A percentile compares a stretch with the other conserved stretches of the same genome.
These are phyloP conservation scores for Tenthredo scrophulariae DNA, from an alignment of 2,888 invertebrate species.

Conservation along the genomic window DNA sequence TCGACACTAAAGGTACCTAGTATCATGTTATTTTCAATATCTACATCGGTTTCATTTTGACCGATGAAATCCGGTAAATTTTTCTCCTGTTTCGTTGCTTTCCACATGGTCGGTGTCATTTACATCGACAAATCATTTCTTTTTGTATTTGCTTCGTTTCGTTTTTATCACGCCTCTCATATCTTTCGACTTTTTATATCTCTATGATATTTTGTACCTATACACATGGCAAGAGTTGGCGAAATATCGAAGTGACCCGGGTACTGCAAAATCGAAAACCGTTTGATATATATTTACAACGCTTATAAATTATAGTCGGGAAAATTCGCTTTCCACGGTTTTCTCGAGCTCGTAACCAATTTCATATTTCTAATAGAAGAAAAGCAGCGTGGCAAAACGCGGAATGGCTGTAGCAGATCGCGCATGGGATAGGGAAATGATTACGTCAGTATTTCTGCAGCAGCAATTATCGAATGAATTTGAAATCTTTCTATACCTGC, in stretches of 20 bases:
- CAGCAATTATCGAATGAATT: neutral
- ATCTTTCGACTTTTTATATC: neutral
- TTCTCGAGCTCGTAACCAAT: neutral
- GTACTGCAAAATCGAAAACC: neutral
- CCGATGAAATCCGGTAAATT: neutral
- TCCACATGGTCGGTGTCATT: neutral
- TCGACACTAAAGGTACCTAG: neutral
- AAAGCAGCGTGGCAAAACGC: neutral
- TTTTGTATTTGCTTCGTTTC: neutral
- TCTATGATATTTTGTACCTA: neutral
- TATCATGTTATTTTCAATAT: neutral
- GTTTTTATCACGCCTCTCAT: neutral
- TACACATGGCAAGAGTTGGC: neutral
- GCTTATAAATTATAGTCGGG: neutral
- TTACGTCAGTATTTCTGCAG: neutral
- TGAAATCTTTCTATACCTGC: neutral
- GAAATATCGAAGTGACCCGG: neutral
- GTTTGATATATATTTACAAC: neutral
- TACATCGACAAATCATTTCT: neutral
- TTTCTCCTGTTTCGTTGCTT: neutral
- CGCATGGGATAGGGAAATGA: neutral
- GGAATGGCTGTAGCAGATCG: neutral
- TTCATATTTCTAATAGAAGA: neutral
- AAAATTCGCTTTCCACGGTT: neutral
- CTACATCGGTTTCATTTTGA: neutral